Conservation (phyloP, 2,888 invertebrate species). For the Chydorus sphaericus region DNA sequence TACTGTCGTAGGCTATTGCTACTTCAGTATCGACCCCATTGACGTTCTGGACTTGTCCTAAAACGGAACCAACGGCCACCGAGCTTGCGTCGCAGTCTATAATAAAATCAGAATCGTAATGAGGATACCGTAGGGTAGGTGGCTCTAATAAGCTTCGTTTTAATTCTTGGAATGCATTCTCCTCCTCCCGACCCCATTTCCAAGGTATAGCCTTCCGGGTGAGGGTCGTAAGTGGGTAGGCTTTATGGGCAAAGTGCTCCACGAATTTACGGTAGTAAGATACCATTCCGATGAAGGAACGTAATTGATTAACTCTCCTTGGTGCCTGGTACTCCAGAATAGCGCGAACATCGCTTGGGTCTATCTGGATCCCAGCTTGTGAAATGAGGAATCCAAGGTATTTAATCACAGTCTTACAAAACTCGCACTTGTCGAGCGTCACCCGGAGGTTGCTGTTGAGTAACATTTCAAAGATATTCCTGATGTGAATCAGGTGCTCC, state of each 20-base stretch:
- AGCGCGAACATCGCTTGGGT: conserved; percentile 19
- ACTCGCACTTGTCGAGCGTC: conserved; percentile 23
- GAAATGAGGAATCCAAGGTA: conserved; percentile 19
- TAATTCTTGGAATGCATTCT: background rate
- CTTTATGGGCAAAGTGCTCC: conserved; percentile 23
- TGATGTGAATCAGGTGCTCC: conserved; percentile 17
- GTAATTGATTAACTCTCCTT: conserved; percentile 22
- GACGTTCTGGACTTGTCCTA: no score
- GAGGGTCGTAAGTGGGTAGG: conserved; percentile 20
- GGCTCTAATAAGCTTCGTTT: no score
- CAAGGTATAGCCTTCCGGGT: background rate
- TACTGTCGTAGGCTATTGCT: no score
- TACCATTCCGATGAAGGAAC: conserved; percentile 20
- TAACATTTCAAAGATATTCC: conserved; percentile 14
- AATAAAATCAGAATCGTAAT: no score
- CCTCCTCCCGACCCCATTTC: background rate
- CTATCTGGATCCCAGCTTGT: conserved; percentile 19
- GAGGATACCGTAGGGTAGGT: no score
- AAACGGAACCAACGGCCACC: no score
- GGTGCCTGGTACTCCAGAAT: conserved; percentile 21
- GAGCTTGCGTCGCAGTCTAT: no score
- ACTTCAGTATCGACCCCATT: no score
- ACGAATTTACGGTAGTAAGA: conserved; percentile 29
- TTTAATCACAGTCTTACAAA: conserved; percentile 19
- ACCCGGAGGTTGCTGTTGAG: conserved; percentile 14